Evolutionary conservation across 2,888 invertebrate genomes (phyloP), one percentile per base, ranked within the genome.

Genomic region (Pseudococcus jackbeardsleyi): DNA sequence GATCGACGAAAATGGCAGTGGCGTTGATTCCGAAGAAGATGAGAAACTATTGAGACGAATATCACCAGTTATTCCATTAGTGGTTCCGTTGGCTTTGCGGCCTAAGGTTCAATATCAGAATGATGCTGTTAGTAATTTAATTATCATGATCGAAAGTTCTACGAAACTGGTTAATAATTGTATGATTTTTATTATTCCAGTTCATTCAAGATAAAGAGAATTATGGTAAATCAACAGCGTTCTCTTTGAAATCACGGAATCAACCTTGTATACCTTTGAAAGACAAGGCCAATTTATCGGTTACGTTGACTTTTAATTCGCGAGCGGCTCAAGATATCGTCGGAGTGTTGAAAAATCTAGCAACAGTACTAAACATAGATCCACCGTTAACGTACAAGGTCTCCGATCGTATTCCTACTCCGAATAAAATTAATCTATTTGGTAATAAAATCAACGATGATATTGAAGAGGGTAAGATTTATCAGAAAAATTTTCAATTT

Each of bases 241-340:
- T 19, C 85, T 88, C 68, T 59, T 64, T 82, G 26, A 88, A 89
- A 72, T 84, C 89, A n/a, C 72, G 89, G 33, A 79, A 42, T 72
- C 88, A 86, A 84, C 91, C 91, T 77, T 2, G 46, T 11, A 91
- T 93, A 88, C 93, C 94, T 79, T 91, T 93, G 59, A 93, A 93
- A 90, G 94, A 94, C 90, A 94, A 94, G 89, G 96, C 95, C 90
- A 96, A 96, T 92, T 96, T 97, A 46, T 97, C 97, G 0, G 98
- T 99, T 22, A 98, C 98, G 19, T 93, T 99, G 90, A 98, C 98
- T 0, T 92, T 99, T 88, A 97, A 97, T 19, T 96, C 97, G 48
- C 95, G 96, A 87, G 96, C 97, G 17, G 96, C 98, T 17, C 97
- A 98, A 92, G 97, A 98, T 92, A 97, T 99, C 90, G 94, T 97